These are phyloP conservation scores for Corythucha ciliata DNA, from an alignment of 2,888 invertebrate genomes.

Conservation along the genomic window DNA sequence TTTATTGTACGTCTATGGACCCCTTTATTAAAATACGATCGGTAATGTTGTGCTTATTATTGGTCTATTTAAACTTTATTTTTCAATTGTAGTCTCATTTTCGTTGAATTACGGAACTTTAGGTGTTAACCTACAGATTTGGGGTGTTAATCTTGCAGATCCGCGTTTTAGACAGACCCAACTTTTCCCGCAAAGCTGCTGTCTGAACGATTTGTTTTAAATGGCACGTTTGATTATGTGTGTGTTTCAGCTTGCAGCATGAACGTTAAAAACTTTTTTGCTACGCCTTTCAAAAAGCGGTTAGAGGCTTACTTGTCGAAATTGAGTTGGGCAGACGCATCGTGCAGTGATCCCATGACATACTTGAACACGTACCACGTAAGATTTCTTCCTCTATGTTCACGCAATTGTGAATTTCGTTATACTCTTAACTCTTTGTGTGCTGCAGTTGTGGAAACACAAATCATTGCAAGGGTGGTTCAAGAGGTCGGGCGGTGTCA, in stretches of 20 bases:
- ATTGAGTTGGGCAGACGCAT: conserved; percentile 70
- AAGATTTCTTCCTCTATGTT: conserved; percentile 32
- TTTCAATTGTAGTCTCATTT: no score
- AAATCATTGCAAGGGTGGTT: conserved; percentile 53
- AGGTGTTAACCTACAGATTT: no score
- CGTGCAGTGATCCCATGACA: conserved; percentile 76
- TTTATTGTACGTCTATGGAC: no score
- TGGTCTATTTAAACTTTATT: no score
- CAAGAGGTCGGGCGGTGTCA: conserved; percentile 40
- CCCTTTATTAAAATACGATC: no score
- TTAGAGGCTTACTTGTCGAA: conserved; percentile 64
- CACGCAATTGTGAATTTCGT: background rate
- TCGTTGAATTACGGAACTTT: no score
- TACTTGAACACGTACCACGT: conserved; percentile 71
- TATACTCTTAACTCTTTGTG: background rate
- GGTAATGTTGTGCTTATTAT: no score
- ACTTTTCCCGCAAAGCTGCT: no score
- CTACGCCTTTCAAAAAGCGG: conserved; percentile 58
- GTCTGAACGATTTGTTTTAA: no score
- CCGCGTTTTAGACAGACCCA: no score
- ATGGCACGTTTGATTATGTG: no score
- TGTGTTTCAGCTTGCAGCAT: conserved; percentile 17
- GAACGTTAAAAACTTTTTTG: conserved; percentile 50
- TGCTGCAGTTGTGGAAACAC: conserved; percentile 55
- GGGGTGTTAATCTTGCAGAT: no score